Evolutionary conservation across 2,797 vertebrate genomes (phyloP).

Genomic region (Tapirus indicus): DNA sequence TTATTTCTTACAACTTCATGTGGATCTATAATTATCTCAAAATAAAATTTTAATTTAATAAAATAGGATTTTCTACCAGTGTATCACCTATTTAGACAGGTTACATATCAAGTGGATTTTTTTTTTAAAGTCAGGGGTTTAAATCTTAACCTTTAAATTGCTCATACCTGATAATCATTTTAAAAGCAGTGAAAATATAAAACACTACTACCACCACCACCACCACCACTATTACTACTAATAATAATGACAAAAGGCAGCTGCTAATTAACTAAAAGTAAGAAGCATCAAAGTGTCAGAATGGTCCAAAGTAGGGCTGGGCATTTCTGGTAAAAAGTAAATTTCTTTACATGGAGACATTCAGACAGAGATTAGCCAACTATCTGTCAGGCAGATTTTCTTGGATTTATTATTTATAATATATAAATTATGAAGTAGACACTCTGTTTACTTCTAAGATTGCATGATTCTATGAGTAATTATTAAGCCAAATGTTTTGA

Average conservation of each 20-base stretch:
- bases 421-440: not conserved
- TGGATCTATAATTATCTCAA: not conserved
- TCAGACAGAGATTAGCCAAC: not conserved
- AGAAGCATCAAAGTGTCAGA: not conserved
- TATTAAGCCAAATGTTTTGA: too few relatives aligned
- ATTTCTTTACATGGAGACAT: not conserved
- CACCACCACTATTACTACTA: too few relatives aligned
- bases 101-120: too few relatives aligned
- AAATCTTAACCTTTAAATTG: not conserved
- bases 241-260: not conserved
- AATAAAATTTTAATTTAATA: not conserved
- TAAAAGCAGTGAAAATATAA: too few relatives aligned
- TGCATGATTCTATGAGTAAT: not conserved
- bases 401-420: too few relatives aligned
- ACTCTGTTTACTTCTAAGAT: not conserved
- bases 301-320: not conserved
- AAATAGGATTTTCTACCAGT: not conserved
- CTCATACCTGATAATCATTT: not conserved
- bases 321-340: not conserved
- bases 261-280: not conserved
- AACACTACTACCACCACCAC: too few relatives aligned
- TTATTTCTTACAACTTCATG: not conserved
- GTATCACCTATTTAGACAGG: not conserved
- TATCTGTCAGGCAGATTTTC: not conserved
- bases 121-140: not conserved